Conservation (phyloP, 2,113 vertebrate genomes). For the Bambusicola thoracicus region DNA sequence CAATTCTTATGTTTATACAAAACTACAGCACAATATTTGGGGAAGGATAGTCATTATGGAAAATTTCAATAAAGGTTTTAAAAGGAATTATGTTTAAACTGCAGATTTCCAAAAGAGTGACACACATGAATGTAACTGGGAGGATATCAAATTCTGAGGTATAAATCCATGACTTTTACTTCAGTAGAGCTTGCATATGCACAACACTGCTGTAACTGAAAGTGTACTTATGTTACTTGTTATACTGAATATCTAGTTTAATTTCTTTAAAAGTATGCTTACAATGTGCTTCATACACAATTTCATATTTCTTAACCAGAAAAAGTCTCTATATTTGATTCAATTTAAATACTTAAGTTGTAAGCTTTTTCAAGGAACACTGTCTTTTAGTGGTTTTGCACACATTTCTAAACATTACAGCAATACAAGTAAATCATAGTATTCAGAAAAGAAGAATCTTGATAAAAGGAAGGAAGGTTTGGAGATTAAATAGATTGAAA, state of each 20-base stretch:
- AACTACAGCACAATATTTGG: not conserved
- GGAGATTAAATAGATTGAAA: slow-evolving; percentile 12
- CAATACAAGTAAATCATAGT: not conserved
- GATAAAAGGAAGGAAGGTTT: not conserved
- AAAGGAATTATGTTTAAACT: not conserved
- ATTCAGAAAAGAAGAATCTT: not conserved
- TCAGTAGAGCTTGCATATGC: not conserved
- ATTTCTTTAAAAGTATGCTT: not conserved
- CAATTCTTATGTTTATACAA: not conserved
- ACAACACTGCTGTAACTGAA: not conserved
- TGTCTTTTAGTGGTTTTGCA: not conserved
- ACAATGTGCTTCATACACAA: rapidly evolving
- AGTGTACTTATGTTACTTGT: not conserved
- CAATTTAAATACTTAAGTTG: not conserved
- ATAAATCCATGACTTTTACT: not conserved
- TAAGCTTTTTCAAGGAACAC: not conserved
- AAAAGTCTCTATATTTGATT: not conserved
- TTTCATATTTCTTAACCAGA: not conserved
- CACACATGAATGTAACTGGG: not conserved
- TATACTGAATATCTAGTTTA: not conserved
- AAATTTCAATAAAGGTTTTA: not conserved
- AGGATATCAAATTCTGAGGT: not conserved
- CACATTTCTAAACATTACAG: not conserved
- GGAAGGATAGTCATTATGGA: not conserved
- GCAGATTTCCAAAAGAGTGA: not conserved